phyloP scores from a whole-genome alignment of 2,113 vertebrate species.

The Aix galericulata region DNA sequence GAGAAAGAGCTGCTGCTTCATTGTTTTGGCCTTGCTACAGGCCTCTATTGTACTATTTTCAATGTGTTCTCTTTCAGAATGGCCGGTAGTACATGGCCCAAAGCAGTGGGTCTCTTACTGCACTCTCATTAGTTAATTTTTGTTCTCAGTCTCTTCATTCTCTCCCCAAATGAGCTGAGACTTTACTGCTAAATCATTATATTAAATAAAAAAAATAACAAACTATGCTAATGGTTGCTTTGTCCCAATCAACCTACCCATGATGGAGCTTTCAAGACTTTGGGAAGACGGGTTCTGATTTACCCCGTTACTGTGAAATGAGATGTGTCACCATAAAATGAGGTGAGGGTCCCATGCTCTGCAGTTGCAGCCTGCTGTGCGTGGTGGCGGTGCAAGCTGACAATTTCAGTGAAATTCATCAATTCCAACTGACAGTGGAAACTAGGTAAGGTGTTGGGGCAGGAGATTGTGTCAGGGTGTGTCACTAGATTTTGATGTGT shows the following conservation, averaged over 20 bases:
- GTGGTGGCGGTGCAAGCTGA: rapidly evolving
- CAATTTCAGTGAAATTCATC: background rate
- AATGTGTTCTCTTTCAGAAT: conserved; percentile 33
- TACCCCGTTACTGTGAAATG: rapidly evolving
- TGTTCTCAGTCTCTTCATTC: background rate
- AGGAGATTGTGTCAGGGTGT: background rate
- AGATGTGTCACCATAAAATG: background rate
- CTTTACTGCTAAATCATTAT: background rate
- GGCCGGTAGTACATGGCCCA: background rate
- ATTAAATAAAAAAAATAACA: background rate
- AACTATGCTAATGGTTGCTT: background rate
- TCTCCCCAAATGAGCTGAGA: background rate
- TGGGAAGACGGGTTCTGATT: background rate
- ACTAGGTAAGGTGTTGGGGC: background rate
- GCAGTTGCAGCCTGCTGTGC: background rate
- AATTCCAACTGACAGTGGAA: background rate
- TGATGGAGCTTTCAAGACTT: background rate
- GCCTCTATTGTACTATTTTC: conserved; percentile 35
- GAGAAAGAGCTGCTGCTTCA: conserved; percentile 45
- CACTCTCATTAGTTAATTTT: conserved; percentile 35
- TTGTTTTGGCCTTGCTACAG: conserved; percentile 23
- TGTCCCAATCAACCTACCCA: background rate
- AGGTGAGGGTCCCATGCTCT: background rate
- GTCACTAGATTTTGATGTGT: background rate
- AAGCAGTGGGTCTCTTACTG: background rate